These are phyloP conservation scores for Ooceraea biroi DNA, from an alignment of 1,140 invertebrate genomes.

Conservation along the genomic window DNA sequence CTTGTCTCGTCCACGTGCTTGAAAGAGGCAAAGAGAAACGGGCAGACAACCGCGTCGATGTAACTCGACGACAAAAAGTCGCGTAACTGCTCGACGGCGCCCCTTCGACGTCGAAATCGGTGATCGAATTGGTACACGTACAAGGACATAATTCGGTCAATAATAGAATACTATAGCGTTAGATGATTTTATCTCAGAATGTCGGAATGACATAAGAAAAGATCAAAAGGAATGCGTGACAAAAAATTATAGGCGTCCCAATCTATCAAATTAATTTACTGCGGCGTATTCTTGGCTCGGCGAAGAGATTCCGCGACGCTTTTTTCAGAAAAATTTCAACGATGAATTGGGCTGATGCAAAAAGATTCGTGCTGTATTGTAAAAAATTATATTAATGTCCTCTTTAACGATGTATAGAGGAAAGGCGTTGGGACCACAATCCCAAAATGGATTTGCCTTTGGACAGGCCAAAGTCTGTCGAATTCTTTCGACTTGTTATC, in stretches of 20 bases:
- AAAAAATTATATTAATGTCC: neutral
- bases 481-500: too few relatives aligned
- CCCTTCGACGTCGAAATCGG: slow-evolving; percentile 7
- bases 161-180: neutral
- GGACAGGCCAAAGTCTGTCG: too few relatives aligned
- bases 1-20: slow-evolving; percentile 55
- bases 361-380: too few relatives aligned
- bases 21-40: slow-evolving; percentile 27
- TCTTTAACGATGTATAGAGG: neutral
- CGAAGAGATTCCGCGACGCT: too few relatives aligned
- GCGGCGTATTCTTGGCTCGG: neutral
- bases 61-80: slow-evolving; percentile 61
- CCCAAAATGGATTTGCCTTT: neutral
- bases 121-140: slow-evolving; percentile 35
- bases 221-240: neutral
- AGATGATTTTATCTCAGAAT: neutral
- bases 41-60: slow-evolving; percentile 10
- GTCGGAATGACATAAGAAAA: neutral
- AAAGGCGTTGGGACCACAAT: neutral
- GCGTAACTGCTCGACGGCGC: slow-evolving; percentile 20
- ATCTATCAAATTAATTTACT: slow-evolving; percentile 10
- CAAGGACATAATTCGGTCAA: neutral
- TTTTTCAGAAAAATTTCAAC: neutral
- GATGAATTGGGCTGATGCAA: too few relatives aligned
- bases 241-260: neutral